phyloP scores from a whole-genome alignment of 2,113 vertebrate genomes.

The Panthera leo region DNA sequence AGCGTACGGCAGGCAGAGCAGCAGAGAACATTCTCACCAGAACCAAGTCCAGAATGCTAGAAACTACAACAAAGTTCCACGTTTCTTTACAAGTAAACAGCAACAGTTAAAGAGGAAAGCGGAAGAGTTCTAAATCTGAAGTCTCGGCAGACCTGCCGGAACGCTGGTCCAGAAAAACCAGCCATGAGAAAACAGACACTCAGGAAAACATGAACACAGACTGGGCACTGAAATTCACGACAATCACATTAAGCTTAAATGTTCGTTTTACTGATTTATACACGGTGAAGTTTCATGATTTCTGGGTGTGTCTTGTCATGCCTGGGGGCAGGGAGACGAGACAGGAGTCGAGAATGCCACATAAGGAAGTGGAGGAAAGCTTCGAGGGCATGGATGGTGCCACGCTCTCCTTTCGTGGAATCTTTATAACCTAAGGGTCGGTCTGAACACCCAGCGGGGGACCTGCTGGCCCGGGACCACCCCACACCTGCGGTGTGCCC shows the following conservation, averaged over 20 bases:
- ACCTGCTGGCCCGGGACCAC: not conserved
- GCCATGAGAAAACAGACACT: not conserved
- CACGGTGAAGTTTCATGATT: not conserved
- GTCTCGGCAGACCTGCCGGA: not conserved
- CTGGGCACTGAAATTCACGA: not conserved
- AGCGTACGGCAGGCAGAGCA: not conserved
- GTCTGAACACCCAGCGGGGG: not conserved
- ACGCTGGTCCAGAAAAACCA: not conserved
- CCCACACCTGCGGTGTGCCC: too few species aligned
- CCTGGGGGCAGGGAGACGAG: not conserved
- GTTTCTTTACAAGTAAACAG: not conserved
- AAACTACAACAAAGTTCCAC: not conserved
- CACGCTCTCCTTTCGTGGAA: not conserved
- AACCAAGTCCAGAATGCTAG: not conserved
- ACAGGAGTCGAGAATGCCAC: not conserved
- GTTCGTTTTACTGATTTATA: not conserved
- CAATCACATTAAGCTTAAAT: not conserved
- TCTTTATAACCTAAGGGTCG: not conserved
- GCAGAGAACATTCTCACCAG: not conserved
- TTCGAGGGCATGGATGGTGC: not conserved
- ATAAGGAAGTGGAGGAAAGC: not conserved
- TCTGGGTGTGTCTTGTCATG: not conserved
- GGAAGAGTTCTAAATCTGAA: not conserved
- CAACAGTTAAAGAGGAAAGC: not conserved
- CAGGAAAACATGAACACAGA: not conserved